These are phyloP conservation scores for Manis javanica DNA, from an alignment of 2,797 vertebrate species.

Conservation along the genomic window DNA sequence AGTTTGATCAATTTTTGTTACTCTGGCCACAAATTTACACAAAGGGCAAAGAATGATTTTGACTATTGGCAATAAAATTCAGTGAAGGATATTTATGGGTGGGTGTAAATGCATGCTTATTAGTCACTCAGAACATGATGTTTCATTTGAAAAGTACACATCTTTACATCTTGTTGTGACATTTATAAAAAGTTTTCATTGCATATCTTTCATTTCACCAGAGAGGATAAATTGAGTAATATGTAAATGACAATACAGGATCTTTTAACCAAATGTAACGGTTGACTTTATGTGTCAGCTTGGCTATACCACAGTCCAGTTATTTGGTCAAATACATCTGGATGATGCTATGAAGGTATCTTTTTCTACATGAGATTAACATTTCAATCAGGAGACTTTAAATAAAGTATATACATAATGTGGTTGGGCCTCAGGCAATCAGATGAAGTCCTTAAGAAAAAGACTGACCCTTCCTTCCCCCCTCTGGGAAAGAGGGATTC, in stretches of 20 bases:
- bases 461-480: rapidly evolving
- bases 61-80: neutral
- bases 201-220: neutral
- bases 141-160: conserved; percentile 8
- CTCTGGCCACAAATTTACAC: conserved; percentile 26
- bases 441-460: neutral
- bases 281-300: neutral
- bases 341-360: neutral
- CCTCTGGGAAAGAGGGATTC: no score
- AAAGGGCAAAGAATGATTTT: conserved; percentile 5
- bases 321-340: neutral
- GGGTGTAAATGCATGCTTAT: neutral
- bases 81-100: neutral
- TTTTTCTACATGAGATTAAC: neutral
- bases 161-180: neutral
- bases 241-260: neutral
- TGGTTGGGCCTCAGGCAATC: neutral
- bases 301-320: neutral
- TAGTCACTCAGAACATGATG: neutral
- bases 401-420: neutral
- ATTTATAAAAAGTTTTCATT: neutral
- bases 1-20: neutral
- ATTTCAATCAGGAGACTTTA: neutral
- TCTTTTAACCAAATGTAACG: neutral
- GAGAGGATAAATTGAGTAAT: neutral